phyloP scores from a whole-genome alignment of 2,797 vertebrate species.

The Rhinophrynus dorsalis region DNA sequence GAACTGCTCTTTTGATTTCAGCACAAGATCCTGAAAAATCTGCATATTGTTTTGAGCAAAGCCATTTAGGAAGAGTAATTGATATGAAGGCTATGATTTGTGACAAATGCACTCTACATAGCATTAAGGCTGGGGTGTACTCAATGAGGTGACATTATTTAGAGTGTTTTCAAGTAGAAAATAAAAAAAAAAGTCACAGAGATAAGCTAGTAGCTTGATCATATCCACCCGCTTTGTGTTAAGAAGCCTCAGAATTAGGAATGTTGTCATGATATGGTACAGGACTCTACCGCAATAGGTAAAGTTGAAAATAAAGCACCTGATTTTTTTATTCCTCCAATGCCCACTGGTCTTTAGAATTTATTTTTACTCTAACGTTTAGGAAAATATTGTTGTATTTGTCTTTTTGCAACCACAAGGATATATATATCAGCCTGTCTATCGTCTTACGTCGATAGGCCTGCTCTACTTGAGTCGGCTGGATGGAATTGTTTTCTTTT shows the following conservation, averaged over 20 bases:
- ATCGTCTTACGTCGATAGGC: no score
- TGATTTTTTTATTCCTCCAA: neutral
- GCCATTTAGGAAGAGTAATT: constrained; percentile 47
- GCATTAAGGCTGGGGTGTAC: constrained; percentile 70
- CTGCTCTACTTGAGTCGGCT: no score
- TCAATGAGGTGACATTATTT: constrained; percentile 50
- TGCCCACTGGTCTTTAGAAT: neutral
- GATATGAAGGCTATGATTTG: constrained; percentile 54
- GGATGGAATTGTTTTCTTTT: no score
- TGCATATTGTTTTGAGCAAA: constrained; percentile 38
- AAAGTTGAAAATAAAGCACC: neutral
- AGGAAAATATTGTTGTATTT: no score
- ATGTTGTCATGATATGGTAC: constrained; percentile 12
- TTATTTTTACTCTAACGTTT: neutral
- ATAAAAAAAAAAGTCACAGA: constrained; percentile 45
- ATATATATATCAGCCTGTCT: no score
- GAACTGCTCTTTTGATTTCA: no score
- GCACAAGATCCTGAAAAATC: no score
- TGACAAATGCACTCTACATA: constrained; percentile 54
- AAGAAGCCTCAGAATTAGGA: constrained; percentile 46
- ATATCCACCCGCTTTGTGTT: constrained; percentile 49
- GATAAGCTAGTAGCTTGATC: constrained; percentile 15
- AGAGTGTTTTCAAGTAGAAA: constrained; percentile 31
- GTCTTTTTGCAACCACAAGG: no score
- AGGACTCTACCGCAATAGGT: constrained; percentile 17